Conservation (phyloP, 2,888 invertebrate genomes). For the Cephus sareptanus region DNA sequence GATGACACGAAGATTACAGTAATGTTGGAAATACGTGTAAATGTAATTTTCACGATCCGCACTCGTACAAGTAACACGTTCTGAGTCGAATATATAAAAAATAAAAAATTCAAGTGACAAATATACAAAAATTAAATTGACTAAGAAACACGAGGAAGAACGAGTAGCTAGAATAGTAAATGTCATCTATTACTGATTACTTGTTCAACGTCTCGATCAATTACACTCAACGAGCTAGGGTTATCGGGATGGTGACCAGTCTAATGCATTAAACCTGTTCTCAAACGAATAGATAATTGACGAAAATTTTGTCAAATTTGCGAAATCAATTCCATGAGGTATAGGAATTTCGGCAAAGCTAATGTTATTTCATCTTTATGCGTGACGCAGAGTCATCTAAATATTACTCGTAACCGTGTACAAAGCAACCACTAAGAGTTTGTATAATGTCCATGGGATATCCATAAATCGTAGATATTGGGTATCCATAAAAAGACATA, state of each 20-base stretch:
- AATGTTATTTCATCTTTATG: not conserved
- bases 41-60: not conserved
- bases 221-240: not conserved
- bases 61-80: slow-evolving; percentile 3
- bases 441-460: too few species aligned
- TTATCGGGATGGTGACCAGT: not conserved
- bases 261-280: not conserved
- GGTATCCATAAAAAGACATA: not conserved
- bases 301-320: not conserved
- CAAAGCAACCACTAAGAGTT: too few species aligned
- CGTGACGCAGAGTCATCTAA: not conserved
- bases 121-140: slow-evolving; percentile 6
- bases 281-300: not conserved
- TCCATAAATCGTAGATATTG: too few species aligned
- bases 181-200: not conserved
- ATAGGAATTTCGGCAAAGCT: not conserved
- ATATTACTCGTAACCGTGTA: not conserved
- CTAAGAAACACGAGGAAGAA: slow-evolving; percentile 11
- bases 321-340: not conserved
- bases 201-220: not conserved
- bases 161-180: slow-evolving; percentile 6
- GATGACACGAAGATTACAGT: not conserved
- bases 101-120: slow-evolving; percentile 12
- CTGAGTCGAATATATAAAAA: slow-evolving; percentile 2
- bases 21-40: not conserved